Evolutionary conservation across 2,888 invertebrate species (phyloP).

Genomic region (Ligdia adustata): DNA sequence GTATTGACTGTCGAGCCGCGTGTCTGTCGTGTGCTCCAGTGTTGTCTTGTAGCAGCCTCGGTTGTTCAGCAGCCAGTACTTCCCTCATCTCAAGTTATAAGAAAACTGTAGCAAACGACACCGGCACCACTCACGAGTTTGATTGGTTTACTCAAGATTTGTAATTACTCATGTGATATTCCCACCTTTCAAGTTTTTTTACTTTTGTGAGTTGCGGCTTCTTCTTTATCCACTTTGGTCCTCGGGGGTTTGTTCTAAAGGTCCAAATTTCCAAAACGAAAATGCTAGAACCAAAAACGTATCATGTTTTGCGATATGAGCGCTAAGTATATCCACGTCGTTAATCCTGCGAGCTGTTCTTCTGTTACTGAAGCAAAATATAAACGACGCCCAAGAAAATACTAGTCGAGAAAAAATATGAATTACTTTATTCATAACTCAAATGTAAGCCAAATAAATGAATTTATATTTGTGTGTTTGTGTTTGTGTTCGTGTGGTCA

Average conservation of each 20-base stretch:
- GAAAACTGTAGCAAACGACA: constrained; percentile 28
- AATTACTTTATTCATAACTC: no score
- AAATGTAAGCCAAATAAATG: no score
- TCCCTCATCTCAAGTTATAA: constrained; percentile 28
- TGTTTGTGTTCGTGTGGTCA: no score
- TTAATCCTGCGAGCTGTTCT: constrained; percentile 37
- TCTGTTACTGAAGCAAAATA: no score
- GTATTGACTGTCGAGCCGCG: constrained; percentile 24
- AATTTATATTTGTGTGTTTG: no score
- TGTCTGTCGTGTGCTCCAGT: constrained; percentile 34
- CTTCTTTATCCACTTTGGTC: constrained; percentile 14
- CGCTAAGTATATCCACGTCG: constrained; percentile 30
- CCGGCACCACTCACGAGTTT: constrained; percentile 28
- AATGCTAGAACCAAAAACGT: constrained; percentile 32
- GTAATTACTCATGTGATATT: constrained; percentile 32
- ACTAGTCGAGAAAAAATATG: no score
- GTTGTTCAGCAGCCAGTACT: constrained; percentile 31
- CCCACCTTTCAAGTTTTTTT: constrained; percentile 24
- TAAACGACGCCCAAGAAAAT: no score
- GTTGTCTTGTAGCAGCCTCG: no score
- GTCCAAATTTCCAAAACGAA: constrained; percentile 34
- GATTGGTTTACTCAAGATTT: constrained; percentile 24
- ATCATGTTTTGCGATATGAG: constrained; percentile 23
- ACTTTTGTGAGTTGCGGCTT: constrained; percentile 32
- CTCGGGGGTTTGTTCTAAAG: constrained; percentile 21